Base-by-base conservation (phyloP, 2,888 invertebrate species). In the Rutpela maculata region DNA sequence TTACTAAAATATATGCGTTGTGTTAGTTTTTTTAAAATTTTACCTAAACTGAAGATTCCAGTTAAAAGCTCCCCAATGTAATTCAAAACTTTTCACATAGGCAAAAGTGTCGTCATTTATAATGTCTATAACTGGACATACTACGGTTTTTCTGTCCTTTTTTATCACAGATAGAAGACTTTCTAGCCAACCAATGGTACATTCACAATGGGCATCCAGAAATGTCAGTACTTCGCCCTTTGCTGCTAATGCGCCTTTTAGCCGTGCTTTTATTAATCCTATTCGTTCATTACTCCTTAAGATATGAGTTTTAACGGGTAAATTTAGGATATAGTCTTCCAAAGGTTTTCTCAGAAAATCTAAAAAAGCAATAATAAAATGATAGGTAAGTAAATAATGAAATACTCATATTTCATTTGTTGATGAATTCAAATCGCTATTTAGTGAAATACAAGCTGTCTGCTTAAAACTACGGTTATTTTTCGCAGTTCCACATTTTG, bases 61-160 rank as follows among this genome's bases (percentile, higher is more conserved):
- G 89, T 98, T 99, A 89, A 99, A 98, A 0, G 98, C 99, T 4
- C 99, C 99, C 96, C 98, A 98, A 86, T 99, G 98, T 66, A 98
- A 93, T 88, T 99, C 99, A 82, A 98, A 97, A 78, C 97, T 97
- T 85, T 98, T 96, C 2, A 95, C 95, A 88, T 99, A 99, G 50
- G 98, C 97, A 85, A 99, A 96, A 2, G 97, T 98, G 84, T 99
- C 97, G 87, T 99, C 98, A 78, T 97, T 97, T 63, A 99, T 96
- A 18, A 99, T 97, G 88, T 98, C 98, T 78, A 98, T 98, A 0
- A 97, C 95, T 0, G 97, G 97, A 84, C 95, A 95, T 11, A 94
- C 94, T 0, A 95, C 94, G 19, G 93, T 90, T 74, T 92, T 93
- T 66, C 91, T 91, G 87, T 95, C 92, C 84, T 92, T 91, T 70